A percentile compares a stretch with the other conserved stretches of the same genome.
Evolutionary conservation across 2,888 invertebrate genomes (phyloP).

Genomic region (Ophion ellenae): DNA sequence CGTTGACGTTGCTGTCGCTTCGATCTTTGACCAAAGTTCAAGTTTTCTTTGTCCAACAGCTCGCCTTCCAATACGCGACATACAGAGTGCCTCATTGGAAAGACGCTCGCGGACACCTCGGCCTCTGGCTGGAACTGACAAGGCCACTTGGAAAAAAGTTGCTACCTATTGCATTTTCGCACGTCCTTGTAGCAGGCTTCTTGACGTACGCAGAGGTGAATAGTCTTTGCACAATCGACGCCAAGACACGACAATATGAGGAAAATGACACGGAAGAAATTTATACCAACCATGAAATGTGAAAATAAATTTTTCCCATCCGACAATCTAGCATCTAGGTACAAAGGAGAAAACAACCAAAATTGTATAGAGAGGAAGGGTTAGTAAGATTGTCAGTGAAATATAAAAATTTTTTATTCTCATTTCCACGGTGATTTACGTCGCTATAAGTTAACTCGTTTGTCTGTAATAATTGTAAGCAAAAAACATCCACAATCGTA

Average conservation of each 20-base stretch:
- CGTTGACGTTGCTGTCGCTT: conserved; percentile 68
- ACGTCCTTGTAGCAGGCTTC: conserved; percentile 85
- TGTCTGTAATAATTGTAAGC: conserved; percentile 37
- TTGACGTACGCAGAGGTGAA: conserved; percentile 87
- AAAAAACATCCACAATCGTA: conserved; percentile 50
- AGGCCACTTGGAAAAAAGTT: conserved; percentile 85
- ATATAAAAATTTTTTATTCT: conserved; percentile 74
- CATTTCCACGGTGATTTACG: conserved; percentile 67
- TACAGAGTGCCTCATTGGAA: conserved; percentile 87
- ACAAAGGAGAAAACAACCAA: background rate
- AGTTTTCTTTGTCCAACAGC: conserved; percentile 84
- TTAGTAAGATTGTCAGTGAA: conserved; percentile 59
- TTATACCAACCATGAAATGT: too few species aligned
- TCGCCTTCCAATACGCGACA: conserved; percentile 86
- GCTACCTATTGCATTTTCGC: conserved; percentile 84
- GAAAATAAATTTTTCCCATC: too few species aligned
- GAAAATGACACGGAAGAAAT: too few species aligned
- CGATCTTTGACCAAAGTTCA: background rate
- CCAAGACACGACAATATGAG: background rate
- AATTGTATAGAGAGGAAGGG: conserved; percentile 31
- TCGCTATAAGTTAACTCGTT: conserved; percentile 48
- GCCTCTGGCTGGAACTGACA: conserved; percentile 85
- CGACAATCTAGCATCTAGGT: background rate
- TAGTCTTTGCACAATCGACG: conserved; percentile 39
- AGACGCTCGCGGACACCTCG: conserved; percentile 85